Base-by-base conservation (phyloP, 53 echinoderm and acorn worm species). In the Holothuria leucospilota region DNA sequence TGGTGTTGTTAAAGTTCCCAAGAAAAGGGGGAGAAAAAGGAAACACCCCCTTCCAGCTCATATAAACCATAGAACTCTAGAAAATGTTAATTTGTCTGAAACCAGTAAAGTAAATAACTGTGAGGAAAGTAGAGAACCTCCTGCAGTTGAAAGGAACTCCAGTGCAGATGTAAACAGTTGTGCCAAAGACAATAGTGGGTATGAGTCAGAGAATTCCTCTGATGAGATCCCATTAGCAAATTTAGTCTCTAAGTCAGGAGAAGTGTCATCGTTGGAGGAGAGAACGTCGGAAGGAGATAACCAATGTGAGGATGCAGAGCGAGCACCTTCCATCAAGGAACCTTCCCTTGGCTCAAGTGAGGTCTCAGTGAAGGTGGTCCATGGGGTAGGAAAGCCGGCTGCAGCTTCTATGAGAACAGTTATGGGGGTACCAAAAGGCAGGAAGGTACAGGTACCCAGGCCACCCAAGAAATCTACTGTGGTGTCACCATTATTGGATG, bases 401-500 rank as follows among this genome's bases (percentile, higher is more conserved):
- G 87, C 79, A 15, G 82, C 69, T 13, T 64, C 66, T 5, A 63
- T 68, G 65, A 78, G 61, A 63, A 61, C 86, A n/a, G 63, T 41
- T 20, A 39, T 86, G 13, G 86, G 61, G 6, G 85, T 51, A 13
- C 72, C 59, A 2, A 85, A 52, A 20, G 70, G 85, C 6, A 28
- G 85, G 42, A 83, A 83, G 51, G 41, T 83, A 9, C 84, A 83
- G 85, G 56, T 85, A 58, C 85, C 72, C n/a, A 71, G 87, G 34
- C 87, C 64, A 39, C 26, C 40, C 23, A 89, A 89, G 34, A 84
- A 84, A 68, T 46, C 30, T 42, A 24, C 34, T 5, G 68, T 30
- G 27, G 64, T 77, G 0, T 51, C 90, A 27, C 91, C 91, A 6
- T 81, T 75, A 29, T 73, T 96, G 56, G 96, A 96, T 69, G 96